phyloP scores from a whole-genome alignment of 1,140 invertebrate species.

The Oscheius sp. region DNA sequence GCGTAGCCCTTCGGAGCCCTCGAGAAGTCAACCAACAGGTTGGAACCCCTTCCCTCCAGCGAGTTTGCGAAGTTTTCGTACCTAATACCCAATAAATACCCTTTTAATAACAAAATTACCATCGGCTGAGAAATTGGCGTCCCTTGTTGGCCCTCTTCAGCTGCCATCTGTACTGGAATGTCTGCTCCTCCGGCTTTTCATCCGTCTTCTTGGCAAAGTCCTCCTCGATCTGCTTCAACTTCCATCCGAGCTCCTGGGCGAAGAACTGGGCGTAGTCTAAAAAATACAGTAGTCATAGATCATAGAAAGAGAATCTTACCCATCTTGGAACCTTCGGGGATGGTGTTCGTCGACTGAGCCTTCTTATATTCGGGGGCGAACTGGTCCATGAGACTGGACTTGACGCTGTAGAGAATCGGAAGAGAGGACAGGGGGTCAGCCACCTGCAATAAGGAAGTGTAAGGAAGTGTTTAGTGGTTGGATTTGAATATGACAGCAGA shows the following conservation, averaged over 20 bases:
- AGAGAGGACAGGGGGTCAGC: slow-evolving; percentile 16
- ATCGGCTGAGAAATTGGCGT: slow-evolving; percentile 45
- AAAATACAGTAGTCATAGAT: background rate
- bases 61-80: slow-evolving; percentile 59
- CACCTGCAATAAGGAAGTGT: no score
- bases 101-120: slow-evolving; percentile 26
- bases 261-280: slow-evolving; percentile 27
- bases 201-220: slow-evolving; percentile 34
- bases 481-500: no score
- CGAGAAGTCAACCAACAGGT: slow-evolving; percentile 59
- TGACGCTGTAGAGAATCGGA: slow-evolving; percentile 32
- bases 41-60: slow-evolving; percentile 55
- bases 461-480: no score
- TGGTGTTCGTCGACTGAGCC: slow-evolving; percentile 7
- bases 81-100: slow-evolving; percentile 40
- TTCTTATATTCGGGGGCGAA: slow-evolving; percentile 37
- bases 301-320: background rate
- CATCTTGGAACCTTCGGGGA: slow-evolving; percentile 9
- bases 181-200: slow-evolving; percentile 42
- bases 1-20: slow-evolving; percentile 51
- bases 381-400: slow-evolving; percentile 44
- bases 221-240: slow-evolving; percentile 32
- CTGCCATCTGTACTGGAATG: slow-evolving; percentile 27
- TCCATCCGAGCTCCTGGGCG: slow-evolving; percentile 25
- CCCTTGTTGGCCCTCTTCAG: slow-evolving; percentile 33